Base-by-base conservation (phyloP, 2,113 vertebrate species). In the Hirundichthys speculiger region DNA sequence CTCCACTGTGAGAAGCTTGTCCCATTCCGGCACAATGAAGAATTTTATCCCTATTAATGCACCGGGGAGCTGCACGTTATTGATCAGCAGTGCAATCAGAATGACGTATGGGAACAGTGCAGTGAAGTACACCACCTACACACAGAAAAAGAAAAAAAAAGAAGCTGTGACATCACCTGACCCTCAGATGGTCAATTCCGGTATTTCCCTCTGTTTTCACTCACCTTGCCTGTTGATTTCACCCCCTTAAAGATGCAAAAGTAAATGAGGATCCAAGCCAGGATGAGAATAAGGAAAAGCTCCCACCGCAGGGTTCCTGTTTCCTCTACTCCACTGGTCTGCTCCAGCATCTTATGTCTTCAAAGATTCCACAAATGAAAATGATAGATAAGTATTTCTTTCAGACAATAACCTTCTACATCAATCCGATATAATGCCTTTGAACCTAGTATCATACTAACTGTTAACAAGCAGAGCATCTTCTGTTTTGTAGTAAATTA, bases 191-290 rank as follows among this genome's bases (percentile, higher is more conserved):
- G n/a, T n/a, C n/a, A n/a, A n/a, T n/a, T n/a, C n/a, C n/a, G n/a
- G n/a, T n/a, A n/a, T n/a, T 16, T 34, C 25, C 25, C 6, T 2
- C 9, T 9, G 3, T 40, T 16, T 53, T 50, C 40, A 21, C 51
- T 76, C 50, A 92, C 92, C 82, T 94, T 93, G 38, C 93, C 93
- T 34, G 91, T 93, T 45, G 90, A 93, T 74, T 91, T 92, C 57
- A 93, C 89, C 0, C 93, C 93, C 59, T 92, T 92, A 62, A 94
- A 94, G 79, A 93, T 92, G 66, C 92, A 93, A 48, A 93, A 47
- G 59, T 93, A 94, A 69, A 90, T 75, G n/a, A 93, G 69, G 39
- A 91, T 85, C 93, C 93, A 94, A 39, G 91, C 86, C 51, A 94
- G 73, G 19, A 90, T 2, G 15, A 94, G 87, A 38, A 92, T 80